Percentiles rank a stretch among this genome's conserved stretches.
Evolutionary conservation across 2,888 invertebrate species (phyloP).

Genomic region (Mesorhabditis sp.): DNA sequence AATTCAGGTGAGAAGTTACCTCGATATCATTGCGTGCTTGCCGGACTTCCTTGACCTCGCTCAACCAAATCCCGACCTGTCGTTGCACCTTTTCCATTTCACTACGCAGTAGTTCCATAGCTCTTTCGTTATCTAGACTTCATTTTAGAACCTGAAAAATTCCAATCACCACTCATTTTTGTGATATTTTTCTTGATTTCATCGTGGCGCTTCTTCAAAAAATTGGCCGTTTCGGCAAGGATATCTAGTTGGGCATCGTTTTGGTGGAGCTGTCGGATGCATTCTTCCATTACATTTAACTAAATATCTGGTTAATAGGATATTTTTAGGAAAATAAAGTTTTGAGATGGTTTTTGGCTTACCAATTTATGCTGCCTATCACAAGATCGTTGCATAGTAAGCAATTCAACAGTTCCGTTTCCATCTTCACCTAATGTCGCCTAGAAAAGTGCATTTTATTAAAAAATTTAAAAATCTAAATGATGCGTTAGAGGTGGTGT

Average conservation of each 20-base stretch:
- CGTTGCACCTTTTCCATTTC: constrained; percentile 2
- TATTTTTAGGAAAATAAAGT: too few relatives aligned
- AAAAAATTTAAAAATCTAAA: too few relatives aligned
- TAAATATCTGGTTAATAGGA: not conserved
- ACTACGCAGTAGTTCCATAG: not conserved
- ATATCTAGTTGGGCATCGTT: not conserved
- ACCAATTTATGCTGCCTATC: not conserved
- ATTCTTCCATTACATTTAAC: constrained; percentile 4
- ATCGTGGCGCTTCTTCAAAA: not conserved
- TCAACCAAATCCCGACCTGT: not conserved
- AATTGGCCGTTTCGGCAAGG: not conserved
- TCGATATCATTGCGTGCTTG: constrained; percentile 4
- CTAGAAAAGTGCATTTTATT: too few relatives aligned
- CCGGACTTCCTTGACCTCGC: constrained; percentile 2
- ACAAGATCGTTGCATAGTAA: not conserved
- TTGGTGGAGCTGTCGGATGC: constrained; percentile 5
- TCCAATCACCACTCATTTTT: not conserved
- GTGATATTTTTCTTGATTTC: not conserved
- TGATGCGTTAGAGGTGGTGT: too few relatives aligned
- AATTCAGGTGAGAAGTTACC: not conserved
- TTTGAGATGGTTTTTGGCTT: not conserved
- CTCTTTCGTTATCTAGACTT: constrained; percentile 4
- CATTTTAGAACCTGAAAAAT: not conserved
- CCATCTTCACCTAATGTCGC: not conserved
- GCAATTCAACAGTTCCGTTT: not conserved